Conservation (phyloP, 2,888 invertebrate species). For the Drosophila formosana region DNA sequence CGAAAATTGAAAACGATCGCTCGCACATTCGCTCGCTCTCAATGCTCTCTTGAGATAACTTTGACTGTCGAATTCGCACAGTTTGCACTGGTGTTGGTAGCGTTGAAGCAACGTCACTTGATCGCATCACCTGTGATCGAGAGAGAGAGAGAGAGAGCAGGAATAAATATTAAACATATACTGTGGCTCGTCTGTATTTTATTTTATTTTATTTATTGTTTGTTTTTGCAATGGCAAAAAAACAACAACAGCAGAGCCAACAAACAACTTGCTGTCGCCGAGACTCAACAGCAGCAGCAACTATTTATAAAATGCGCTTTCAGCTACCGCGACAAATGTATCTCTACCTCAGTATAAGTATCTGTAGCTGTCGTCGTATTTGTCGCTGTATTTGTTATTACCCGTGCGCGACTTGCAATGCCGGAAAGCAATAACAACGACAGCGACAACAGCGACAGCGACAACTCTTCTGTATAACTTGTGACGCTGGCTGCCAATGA, state of each 20-base stretch:
- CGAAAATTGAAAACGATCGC: constrained; percentile 72
- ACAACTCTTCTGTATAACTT: constrained; percentile 57
- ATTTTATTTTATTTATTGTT: constrained; percentile 58
- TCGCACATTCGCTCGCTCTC: constrained; percentile 8
- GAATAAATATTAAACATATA: not conserved
- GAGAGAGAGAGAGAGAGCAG: not conserved
- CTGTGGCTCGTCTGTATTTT: constrained; percentile 32
- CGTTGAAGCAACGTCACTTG: constrained; percentile 23
- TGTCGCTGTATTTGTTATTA: constrained; percentile 32
- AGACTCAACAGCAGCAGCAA: constrained; percentile 59
- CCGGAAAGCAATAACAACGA: constrained; percentile 69
- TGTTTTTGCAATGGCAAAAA: constrained; percentile 68
- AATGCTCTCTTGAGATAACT: constrained; percentile 37
- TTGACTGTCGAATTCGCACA: constrained; percentile 47
- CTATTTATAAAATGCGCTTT: constrained; percentile 79
- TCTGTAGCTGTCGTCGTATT: constrained; percentile 24
- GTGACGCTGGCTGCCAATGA: constrained; percentile 72
- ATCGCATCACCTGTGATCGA: constrained; percentile 18
- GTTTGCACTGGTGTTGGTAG: constrained; percentile 24
- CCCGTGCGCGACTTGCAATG: constrained; percentile 64
- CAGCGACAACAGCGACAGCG: constrained; percentile 30
- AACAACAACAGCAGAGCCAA: constrained; percentile 40
- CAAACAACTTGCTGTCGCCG: constrained; percentile 60
- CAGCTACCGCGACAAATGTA: constrained; percentile 58
- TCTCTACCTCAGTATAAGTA: constrained; percentile 29